A percentile compares a stretch with the other conserved stretches of the same genome.
These are phyloP conservation scores for Bradypodion ventrale DNA, from an alignment of 2,797 vertebrate genomes.

Conservation along the genomic window DNA sequence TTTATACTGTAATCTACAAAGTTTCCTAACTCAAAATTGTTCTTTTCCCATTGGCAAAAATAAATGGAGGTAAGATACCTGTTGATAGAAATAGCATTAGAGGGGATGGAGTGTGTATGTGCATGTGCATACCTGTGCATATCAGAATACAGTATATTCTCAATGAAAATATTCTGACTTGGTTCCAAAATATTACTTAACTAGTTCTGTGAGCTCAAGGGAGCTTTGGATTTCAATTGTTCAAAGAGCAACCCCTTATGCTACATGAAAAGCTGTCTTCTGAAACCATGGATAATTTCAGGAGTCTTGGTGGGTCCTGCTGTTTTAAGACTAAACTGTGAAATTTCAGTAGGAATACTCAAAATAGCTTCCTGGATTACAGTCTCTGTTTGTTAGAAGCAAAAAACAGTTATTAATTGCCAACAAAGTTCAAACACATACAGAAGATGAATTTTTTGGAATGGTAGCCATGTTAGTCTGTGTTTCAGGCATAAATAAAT, in stretches of 20 bases:
- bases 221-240: neutral
- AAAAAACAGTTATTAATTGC: neutral
- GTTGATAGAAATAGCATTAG: conserved; percentile 41
- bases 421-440: neutral
- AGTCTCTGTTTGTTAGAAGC: neutral
- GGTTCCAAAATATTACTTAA: neutral
- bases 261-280: neutral
- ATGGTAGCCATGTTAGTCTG: no score
- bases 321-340: neutral
- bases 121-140: neutral
- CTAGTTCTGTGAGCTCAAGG: neutral
- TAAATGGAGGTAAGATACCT: conserved; percentile 45
- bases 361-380: neutral
- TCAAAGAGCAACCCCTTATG: neutral
- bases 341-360: neutral
- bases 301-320: neutral
- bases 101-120: conserved; percentile 14
- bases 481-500: no score
- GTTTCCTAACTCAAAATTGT: conserved; percentile 57
- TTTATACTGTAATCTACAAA: conserved; percentile 63
- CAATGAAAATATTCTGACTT: neutral
- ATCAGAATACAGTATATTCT: neutral
- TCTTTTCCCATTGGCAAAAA: conserved; percentile 55
- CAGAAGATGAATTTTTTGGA: conserved; percentile 9
- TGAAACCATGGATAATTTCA: neutral